Evolutionary conservation across 2,113 vertebrate genomes (phyloP).

Genomic region (Sula dactylatra): DNA sequence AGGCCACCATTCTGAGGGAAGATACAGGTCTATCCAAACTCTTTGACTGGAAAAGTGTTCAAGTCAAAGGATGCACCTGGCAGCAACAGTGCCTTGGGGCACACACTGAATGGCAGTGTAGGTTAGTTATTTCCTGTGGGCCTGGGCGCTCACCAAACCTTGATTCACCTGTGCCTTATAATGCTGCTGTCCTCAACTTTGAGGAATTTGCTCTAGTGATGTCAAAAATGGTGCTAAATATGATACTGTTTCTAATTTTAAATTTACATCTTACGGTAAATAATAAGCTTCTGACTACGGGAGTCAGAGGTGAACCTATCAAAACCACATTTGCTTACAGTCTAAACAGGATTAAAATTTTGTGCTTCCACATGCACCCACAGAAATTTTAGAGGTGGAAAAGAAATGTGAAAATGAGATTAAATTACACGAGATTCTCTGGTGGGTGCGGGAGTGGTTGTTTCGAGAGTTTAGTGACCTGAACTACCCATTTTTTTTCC

Average conservation of each 20-base stretch:
- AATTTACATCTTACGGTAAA: not conserved
- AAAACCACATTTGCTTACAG: not conserved
- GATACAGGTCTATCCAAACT: not conserved
- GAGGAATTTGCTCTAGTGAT: not conserved
- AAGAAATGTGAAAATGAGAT: not conserved
- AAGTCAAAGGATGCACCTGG: not conserved
- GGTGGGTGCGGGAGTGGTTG: not conserved
- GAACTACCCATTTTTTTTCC: not conserved
- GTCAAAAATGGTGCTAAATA: not conserved
- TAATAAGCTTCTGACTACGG: not conserved
- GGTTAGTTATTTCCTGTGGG: not conserved
- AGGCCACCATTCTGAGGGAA: not conserved
- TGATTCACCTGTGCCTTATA: not conserved
- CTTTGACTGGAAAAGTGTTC: not conserved
- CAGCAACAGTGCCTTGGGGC: not conserved
- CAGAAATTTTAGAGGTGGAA: not conserved
- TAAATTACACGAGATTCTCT: not conserved
- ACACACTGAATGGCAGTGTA: rapidly evolving
- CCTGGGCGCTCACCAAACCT: not conserved
- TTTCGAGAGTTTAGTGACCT: not conserved
- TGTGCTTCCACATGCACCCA: not conserved
- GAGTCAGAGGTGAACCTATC: not conserved
- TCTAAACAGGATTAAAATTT: not conserved
- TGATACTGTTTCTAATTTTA: not conserved
- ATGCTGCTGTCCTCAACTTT: not conserved